Evolutionary conservation across 2,888 invertebrate genomes (phyloP).

Genomic region (Resseliella maxima): DNA sequence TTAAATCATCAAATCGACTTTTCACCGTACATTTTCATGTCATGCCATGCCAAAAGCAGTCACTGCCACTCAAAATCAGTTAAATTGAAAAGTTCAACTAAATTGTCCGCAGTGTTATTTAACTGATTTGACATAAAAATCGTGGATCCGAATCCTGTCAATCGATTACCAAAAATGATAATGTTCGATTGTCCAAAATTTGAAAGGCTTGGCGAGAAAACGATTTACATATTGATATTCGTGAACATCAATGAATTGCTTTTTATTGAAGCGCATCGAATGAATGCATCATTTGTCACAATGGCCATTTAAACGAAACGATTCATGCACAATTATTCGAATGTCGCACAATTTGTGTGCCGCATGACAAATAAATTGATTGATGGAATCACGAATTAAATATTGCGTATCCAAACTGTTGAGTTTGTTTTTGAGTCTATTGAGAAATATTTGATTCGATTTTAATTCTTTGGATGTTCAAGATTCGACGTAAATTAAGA

Average conservation of each 20-base stretch:
- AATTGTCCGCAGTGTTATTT: not conserved
- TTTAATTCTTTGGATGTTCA: not conserved
- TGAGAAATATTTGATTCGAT: not conserved
- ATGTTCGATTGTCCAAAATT: not conserved
- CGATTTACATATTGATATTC: not conserved
- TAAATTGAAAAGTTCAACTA: conserved; percentile 24
- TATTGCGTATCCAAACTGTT: not conserved
- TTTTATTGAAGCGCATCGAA: not conserved
- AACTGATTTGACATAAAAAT: not conserved
- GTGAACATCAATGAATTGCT: not conserved
- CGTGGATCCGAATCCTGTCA: conserved; percentile 17
- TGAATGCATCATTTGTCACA: conserved; percentile 46
- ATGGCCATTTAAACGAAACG: not conserved
- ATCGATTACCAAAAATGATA: conserved; percentile 33
- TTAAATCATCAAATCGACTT: not conserved
- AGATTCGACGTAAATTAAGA: not conserved
- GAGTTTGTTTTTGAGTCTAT: not conserved
- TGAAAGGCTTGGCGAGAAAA: not conserved
- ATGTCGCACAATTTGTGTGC: not conserved
- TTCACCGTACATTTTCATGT: not conserved
- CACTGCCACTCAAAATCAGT: not conserved
- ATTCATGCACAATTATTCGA: conserved; percentile 27
- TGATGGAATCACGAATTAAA: conserved; percentile 8
- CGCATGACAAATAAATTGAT: conserved; percentile 33
- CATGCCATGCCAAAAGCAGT: not conserved